Evolutionary conservation across 2,113 vertebrate species (phyloP).

Genomic region (Ranitomeya imitator): DNA sequence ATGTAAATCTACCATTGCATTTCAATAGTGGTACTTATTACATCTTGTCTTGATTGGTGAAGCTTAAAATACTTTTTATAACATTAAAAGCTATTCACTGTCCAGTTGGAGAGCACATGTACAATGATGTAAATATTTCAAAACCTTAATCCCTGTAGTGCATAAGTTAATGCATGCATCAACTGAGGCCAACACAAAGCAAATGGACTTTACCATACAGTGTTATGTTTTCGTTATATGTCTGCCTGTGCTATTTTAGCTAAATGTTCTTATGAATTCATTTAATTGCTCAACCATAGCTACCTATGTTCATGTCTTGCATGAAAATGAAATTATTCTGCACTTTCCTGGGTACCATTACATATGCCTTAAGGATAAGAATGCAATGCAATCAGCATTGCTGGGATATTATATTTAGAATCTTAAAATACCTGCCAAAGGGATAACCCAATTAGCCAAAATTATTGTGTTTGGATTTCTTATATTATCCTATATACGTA

Average conservation of each 20-base stretch:
- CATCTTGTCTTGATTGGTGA: neutral
- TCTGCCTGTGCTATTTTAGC: slow-evolving; percentile 69
- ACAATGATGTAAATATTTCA: slow-evolving; percentile 95
- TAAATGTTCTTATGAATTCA: slow-evolving; percentile 68
- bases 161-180: slow-evolving; percentile 94
- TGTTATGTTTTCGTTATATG: slow-evolving; percentile 81
- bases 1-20: slow-evolving; percentile 18
- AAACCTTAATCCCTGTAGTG: slow-evolving; percentile 76
- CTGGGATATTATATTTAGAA: slow-evolving; percentile 7
- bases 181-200: slow-evolving; percentile 80
- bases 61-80: slow-evolving; percentile 38
- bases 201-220: slow-evolving; percentile 75
- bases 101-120: slow-evolving; percentile 68
- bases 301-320: slow-evolving; percentile 62
- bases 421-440: slow-evolving; percentile 13
- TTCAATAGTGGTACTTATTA: neutral
- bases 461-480: neutral
- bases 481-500: neutral
- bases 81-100: slow-evolving; percentile 47
- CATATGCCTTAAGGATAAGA: slow-evolving; percentile 68
- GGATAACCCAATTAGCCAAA: neutral
- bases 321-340: slow-evolving; percentile 71
- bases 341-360: slow-evolving; percentile 66
- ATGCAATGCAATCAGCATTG: slow-evolving; percentile 62
- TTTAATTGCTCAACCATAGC: slow-evolving; percentile 58